Evolutionary conservation across 1,140 invertebrate species (phyloP), one percentile per base, ranked within the genome.

Genomic region (Sycophila sp.): DNA sequence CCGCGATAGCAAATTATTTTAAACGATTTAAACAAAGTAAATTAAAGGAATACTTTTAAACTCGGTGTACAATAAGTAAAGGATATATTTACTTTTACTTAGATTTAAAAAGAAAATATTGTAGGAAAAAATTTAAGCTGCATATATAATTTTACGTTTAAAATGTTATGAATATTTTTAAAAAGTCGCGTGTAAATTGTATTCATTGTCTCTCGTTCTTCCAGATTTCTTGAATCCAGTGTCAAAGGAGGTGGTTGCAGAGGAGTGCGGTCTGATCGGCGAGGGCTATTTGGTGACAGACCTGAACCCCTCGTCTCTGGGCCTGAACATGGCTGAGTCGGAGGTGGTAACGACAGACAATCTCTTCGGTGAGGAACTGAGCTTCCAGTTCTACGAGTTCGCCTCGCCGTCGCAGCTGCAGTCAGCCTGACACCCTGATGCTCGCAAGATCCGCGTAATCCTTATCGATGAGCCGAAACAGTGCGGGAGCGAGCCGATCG

Each of bases 181-280:
- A n/a, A n/a, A n/a, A n/a, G n/a, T n/a, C n/a, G n/a, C n/a, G n/a
- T n/a, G n/a, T n/a, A n/a, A n/a, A n/a, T n/a, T n/a, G n/a, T n/a
- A n/a, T n/a, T n/a, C n/a, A n/a, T n/a, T n/a, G n/a, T n/a, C 11
- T 5, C n/a, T 1, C 10, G 11, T n/a, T 40, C 53, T 82, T 79
- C 26, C 77, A 89, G 89, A 89, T 76, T 90, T 90, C 71, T 77
- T 90, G 30, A 88, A 89, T 76, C 87, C 89, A 58, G 86, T 90
- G 10, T 86, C 88, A 2, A 89, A 88, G 76, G 86, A 89, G 73
- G 84, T 88, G 30, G 84, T 89, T 0, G 88, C 88, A 2, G 86
- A 89, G 72, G 89, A 90, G 75, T 90, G 88, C 67, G 89, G 89
- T 10, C 76, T 87, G 1, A 80, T 86, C 5, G 81, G 82, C 5